Evolutionary conservation across 2,113 vertebrate genomes (phyloP), one percentile per base, ranked within the genome.

Genomic region (Nothoprocta pentlandii): DNA sequence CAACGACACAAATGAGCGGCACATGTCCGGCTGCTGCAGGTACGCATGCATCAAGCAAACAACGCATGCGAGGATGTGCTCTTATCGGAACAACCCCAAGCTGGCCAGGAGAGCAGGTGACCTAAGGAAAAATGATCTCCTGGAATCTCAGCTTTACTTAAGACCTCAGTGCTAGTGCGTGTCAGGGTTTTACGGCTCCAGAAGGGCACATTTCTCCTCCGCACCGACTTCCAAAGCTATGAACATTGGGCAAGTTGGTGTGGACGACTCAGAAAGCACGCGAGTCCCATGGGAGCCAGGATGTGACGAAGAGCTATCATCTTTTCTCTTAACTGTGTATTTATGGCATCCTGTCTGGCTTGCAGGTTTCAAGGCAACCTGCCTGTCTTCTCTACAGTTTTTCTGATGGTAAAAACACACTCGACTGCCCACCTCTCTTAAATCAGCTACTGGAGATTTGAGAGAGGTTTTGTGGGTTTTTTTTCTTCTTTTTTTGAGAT

Each of bases 281-380:
- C 21, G 1, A 0, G 2, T 71, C 26, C 32, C 51, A 25, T 0
- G 0, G 42, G 41, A 77, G 54, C 26, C 2, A 2, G 42, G 49
- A 68, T 28, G 56, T 16, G 25, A 20, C 66, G 15, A 21, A 32
- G 69, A 0, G 0, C 54, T 30, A 19, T 10, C 3, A 0, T 22
- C 69, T 74, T 64, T 63, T 67, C 4, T 5, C 36, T 10, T 5
- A 12, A 0, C 0, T 3, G 34, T 12, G 28, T 9, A 41, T 47
- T 39, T 26, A 23, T 3, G 16, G 28, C 76, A n/a, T 13, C 32
- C 5, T 61, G 19, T 78, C 28, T n/a, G 82, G 58, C 34, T 54
- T 75, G 10, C 0, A 7, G 42, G 23, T 42, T 56, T 76, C 86
- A 64, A n/a, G 66, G 28, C 80, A 89, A 76, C 10, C 34, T 58